Evolutionary conservation across 2,113 vertebrate species (phyloP).

Genomic region (Melanotaenia duboulayi): DNA sequence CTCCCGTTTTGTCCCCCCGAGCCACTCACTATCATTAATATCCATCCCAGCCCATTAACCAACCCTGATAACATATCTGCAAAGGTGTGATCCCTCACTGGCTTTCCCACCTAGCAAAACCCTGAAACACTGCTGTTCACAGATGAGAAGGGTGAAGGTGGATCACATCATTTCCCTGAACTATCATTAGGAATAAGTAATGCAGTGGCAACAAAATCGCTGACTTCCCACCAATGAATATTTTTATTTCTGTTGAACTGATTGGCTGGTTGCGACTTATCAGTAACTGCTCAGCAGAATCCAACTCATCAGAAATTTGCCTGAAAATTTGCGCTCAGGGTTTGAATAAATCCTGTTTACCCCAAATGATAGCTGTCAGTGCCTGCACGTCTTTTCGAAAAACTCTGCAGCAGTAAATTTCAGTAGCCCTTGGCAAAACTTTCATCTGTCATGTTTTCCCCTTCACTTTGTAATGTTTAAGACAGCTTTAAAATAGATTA

Average conservation of each 20-base stretch:
- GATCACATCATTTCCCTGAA: background rate
- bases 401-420: no score
- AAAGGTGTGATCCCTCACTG: slow-evolving; percentile 3
- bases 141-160: background rate
- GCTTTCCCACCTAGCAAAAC: background rate
- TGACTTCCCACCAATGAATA: background rate
- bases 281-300: background rate
- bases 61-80: background rate
- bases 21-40: background rate
- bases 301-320: background rate
- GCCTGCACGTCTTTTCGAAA: no score
- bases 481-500: no score
- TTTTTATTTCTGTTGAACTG: background rate
- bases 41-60: background rate
- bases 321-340: background rate
- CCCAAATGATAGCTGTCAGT: no score
- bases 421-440: no score
- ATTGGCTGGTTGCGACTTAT: background rate
- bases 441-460: no score
- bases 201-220: background rate
- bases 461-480: no score
- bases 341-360: background rate
- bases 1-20: background rate
- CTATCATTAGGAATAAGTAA: background rate
- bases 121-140: background rate